A percentile compares a stretch with the other conserved stretches of the same genome.
These are phyloP conservation scores for Podarcis siculus DNA, from an alignment of 2,797 vertebrate genomes.

Conservation along the genomic window DNA sequence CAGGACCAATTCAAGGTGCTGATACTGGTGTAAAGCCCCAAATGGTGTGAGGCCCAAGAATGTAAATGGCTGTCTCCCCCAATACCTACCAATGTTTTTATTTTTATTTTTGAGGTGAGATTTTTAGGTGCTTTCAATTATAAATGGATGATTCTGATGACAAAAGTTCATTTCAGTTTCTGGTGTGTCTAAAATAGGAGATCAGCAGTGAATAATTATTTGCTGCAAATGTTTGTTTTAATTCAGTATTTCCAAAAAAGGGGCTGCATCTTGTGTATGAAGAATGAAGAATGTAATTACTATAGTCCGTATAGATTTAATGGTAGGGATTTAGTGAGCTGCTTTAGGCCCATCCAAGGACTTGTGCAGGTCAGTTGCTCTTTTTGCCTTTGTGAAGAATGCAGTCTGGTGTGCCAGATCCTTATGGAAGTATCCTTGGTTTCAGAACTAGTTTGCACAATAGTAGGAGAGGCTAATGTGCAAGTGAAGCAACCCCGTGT, in stretches of 20 bases:
- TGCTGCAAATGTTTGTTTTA: not conserved
- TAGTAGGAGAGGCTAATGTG: not conserved
- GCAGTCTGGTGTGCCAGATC: not conserved
- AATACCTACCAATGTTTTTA: too few species aligned
- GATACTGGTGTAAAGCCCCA: too few species aligned
- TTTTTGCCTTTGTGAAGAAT: not conserved
- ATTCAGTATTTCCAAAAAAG: not conserved
- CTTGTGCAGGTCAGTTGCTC: not conserved
- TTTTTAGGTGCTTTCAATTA: too few species aligned
- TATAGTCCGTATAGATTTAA: not conserved
- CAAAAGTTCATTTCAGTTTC: not conserved
- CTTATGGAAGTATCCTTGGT: not conserved
- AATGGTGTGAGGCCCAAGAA: too few species aligned
- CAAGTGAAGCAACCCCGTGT: not conserved
- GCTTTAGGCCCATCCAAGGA: not conserved
- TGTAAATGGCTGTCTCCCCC: too few species aligned
- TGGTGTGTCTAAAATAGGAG: not conserved
- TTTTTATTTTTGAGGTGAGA: too few species aligned
- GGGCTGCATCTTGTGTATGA: too few species aligned
- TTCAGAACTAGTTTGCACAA: not conserved
- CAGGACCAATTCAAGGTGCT: too few species aligned
- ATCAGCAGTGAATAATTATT: not conserved
- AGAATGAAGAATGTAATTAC: not conserved
- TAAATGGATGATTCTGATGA: too few species aligned
- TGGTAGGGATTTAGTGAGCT: not conserved